phyloP scores from a whole-genome alignment of 2,797 vertebrate species.

The Gymnopithys bicolor region DNA sequence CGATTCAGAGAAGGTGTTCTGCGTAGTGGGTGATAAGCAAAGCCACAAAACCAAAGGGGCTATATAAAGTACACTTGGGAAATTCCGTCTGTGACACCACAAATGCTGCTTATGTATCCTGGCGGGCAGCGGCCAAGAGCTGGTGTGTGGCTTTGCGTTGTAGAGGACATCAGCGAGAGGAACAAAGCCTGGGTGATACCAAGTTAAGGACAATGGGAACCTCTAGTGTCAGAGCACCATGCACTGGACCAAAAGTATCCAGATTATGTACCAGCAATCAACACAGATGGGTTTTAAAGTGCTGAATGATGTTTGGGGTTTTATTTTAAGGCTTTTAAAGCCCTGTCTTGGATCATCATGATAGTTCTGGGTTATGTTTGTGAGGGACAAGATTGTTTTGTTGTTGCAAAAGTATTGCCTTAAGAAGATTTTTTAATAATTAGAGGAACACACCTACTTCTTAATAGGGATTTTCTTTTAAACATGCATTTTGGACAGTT shows the following conservation, averaged over 20 bases:
- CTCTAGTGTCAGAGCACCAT: background rate
- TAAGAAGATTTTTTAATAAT: background rate
- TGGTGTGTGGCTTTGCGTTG: background rate
- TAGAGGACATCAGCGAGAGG: background rate
- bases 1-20: background rate
- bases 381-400: background rate
- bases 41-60: background rate
- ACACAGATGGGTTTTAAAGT: background rate
- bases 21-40: background rate
- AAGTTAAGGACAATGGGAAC: background rate
- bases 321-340: slow-evolving; percentile 33
- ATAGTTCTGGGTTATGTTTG: background rate
- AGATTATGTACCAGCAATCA: background rate
- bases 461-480: background rate
- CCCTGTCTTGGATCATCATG: background rate
- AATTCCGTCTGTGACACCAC: background rate
- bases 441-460: background rate
- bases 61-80: background rate
- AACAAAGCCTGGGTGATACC: background rate
- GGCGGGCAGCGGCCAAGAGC: background rate
- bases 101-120: background rate
- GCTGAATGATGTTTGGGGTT: background rate
- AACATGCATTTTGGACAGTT: background rate
- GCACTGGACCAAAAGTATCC: background rate
- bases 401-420: background rate